A percentile compares a stretch with the other conserved stretches of the same genome.
Conservation (phyloP, 2,888 invertebrate species). For the Acleris holmiana region DNA sequence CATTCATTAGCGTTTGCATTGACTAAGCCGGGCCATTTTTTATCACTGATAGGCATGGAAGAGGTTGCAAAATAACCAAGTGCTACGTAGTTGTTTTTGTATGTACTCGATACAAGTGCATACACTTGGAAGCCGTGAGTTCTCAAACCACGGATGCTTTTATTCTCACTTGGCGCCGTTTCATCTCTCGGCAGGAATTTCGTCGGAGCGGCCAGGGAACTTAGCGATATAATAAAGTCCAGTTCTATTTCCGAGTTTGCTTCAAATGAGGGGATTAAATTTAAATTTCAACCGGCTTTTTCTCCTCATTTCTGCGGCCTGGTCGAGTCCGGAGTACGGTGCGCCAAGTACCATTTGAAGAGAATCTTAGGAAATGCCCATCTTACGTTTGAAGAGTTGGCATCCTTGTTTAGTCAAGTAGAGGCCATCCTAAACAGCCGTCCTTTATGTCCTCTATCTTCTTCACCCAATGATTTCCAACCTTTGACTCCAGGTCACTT, state of each 20-base stretch:
- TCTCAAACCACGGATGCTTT: slow-evolving; percentile 16
- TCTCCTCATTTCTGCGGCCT: background rate
- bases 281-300: background rate
- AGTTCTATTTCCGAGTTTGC: background rate
- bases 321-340: background rate
- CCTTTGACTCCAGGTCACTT: slow-evolving; percentile 6
- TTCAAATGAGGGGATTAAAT: background rate
- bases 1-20: background rate
- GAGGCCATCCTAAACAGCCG: slow-evolving; percentile 6
- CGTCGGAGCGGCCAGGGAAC: background rate
- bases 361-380: background rate
- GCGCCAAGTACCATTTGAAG: background rate
- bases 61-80: slow-evolving; percentile 27
- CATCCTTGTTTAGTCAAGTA: background rate
- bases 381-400: slow-evolving; percentile 5
- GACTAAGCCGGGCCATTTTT: slow-evolving; percentile 33
- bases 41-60: slow-evolving; percentile 30
- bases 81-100: slow-evolving; percentile 32
- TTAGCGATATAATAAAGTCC: background rate
- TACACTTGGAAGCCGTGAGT: slow-evolving; percentile 29
- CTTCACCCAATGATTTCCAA: background rate
- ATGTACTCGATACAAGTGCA: slow-evolving; percentile 27
- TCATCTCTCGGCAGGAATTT: slow-evolving; percentile 11
- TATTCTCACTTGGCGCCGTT: slow-evolving; percentile 2
- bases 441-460: background rate